phyloP scores from a whole-genome alignment of 2,113 vertebrate genomes.

The Lota lota region DNA sequence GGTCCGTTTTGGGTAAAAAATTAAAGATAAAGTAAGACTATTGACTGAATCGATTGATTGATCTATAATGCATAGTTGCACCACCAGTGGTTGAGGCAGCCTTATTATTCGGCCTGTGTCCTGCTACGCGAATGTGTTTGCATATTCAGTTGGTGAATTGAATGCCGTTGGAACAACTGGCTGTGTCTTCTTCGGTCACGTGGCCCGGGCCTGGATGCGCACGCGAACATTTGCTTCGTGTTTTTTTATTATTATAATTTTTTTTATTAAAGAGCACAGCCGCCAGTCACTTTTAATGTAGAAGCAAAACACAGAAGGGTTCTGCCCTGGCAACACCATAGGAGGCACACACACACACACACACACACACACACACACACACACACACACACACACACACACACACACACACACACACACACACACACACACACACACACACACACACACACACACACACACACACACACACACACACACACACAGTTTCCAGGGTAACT shows the following conservation, averaged over 20 bases:
- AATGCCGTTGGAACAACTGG: not conserved
- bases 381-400: no score
- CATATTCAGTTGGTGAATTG: not conserved
- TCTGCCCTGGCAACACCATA: not conserved
- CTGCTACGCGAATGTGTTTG: not conserved
- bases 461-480: not conserved
- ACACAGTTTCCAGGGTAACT: conserved; percentile 47
- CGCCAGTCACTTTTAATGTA: conserved; percentile 1
- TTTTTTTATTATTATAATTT: no score
- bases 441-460: conserved; percentile 1
- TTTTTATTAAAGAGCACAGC: not conserved
- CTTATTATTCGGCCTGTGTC: not conserved
- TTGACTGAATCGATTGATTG: no score
- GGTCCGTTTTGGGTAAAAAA: no score
- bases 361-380: no score
- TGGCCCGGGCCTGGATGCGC: not conserved
- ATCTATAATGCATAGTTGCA: no score
- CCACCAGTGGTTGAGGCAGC: not conserved
- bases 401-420: no score
- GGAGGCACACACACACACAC: not conserved
- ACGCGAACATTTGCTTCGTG: not conserved
- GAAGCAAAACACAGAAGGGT: not conserved
- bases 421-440: conserved; percentile 1
- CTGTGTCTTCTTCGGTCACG: not conserved
- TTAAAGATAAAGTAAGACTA: no score